A percentile compares a stretch with the other conserved stretches of the same genome.
Conservation (phyloP, 2,113 vertebrate species). For the Dolichallabes microphthalmus region DNA sequence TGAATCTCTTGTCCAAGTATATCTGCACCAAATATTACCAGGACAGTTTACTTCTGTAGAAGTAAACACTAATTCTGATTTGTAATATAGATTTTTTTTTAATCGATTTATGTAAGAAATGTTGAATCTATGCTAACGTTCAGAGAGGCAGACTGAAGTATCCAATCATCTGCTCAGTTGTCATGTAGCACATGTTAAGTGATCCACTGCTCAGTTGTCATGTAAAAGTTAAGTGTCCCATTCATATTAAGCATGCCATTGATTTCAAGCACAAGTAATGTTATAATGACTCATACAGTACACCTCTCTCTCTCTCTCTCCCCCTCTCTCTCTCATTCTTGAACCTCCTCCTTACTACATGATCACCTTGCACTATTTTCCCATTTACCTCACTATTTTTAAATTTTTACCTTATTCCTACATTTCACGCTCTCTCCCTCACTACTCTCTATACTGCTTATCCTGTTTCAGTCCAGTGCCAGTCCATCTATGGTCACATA, state of each 20-base stretch:
- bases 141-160: not conserved
- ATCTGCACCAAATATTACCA: not conserved
- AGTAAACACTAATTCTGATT: not conserved
- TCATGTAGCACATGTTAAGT: too few relatives aligned
- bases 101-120: not conserved
- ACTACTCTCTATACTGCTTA: not conserved
- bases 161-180: constrained; percentile 27
- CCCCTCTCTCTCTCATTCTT: constrained; percentile 31
- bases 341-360: not conserved
- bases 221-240: constrained; percentile 53
- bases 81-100: not conserved
- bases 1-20: not conserved
- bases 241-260: constrained; percentile 68
- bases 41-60: not conserved
- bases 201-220: constrained; percentile 48
- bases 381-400: constrained; percentile 5
- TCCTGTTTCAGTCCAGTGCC: too few relatives aligned
- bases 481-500: too few relatives aligned
- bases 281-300: constrained; percentile 56
- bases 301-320: not conserved
- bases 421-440: not conserved
- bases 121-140: constrained; percentile 10
- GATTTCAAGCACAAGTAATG: constrained; percentile 57
- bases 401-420: not conserved
- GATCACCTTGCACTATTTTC: not conserved